Conservation (phyloP, 1,140 invertebrate genomes). For the Camponotus vicinus region DNA sequence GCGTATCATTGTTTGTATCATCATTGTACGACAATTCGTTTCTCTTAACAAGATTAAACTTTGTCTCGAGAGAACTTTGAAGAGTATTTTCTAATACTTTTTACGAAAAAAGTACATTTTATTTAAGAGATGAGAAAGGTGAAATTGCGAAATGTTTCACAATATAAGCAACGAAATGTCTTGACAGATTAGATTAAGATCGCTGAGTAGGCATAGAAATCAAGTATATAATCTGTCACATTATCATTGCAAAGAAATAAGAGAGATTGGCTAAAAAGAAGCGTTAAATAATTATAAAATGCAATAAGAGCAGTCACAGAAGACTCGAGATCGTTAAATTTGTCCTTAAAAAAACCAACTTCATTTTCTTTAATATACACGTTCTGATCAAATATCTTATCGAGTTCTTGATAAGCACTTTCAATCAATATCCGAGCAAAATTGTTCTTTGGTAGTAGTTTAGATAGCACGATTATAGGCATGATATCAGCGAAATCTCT, state of each 20-base stretch:
- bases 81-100: background rate
- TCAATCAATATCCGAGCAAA: background rate
- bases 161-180: background rate
- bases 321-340: background rate
- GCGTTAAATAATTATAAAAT: too few relatives aligned
- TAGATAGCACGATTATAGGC: background rate
- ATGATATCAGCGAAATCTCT: background rate
- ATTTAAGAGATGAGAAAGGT: background rate
- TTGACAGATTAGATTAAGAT: background rate
- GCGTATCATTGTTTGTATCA: constrained; percentile 22
- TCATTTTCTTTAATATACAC: background rate
- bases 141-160: constrained; percentile 23
- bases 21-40: constrained; percentile 40
- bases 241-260: background rate
- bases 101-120: background rate
- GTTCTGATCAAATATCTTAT: background rate
- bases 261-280: too few relatives aligned
- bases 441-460: background rate
- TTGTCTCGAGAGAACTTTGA: constrained; percentile 18
- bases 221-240: background rate
- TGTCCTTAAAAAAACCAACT: background rate
- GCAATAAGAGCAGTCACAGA: background rate
- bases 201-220: background rate
- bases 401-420: constrained; percentile 19
- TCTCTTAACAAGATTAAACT: constrained; percentile 32